Evolutionary conservation across 1,140 invertebrate genomes (phyloP), one percentile per base, ranked within the genome.

Genomic region (Rhopalosiphum maidis): DNA sequence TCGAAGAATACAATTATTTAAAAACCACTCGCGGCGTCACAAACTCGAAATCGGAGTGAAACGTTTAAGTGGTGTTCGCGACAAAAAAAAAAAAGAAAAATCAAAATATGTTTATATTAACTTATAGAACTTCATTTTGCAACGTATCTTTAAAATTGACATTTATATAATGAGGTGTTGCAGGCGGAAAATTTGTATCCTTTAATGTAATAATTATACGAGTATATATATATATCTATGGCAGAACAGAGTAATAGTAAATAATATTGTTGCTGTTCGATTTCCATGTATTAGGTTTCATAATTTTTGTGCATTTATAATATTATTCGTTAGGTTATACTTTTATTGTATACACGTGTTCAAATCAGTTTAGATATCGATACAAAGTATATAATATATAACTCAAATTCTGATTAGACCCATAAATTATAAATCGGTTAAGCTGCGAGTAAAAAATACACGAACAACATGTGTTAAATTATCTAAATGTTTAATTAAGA

Each of bases 381-480:
- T n/a, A n/a, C 1, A n/a, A 6, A n/a, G 7, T 83, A 30, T 25
- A 15, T 25, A 85, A 43, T 85, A 43, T 41, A 25, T 43, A 41
- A 9, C 25, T 41, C 22, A 43, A 43, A 43, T 86, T n/a, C 85
- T 46, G 85, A 86, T 86, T 86, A 15, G 43, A 86, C 18, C 25
- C 85, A 86, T 86, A 86, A 86, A 86, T 46, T 8, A 86, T 86
- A 46, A 2, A 46, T 85, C 35, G 25, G 3, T 35, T n/a, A 21
- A 77, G 60, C 30, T 5, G 41, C 41, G 60, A 77, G 60, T 77
- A 18, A 25, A 46, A 43, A 25, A 46, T 86, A 86, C 85, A 86
- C 41, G 83, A 86, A 43, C 83, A 86, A 86, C 85, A 86, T 15
- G 43, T 86, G 85, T 86, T 85, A 46, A 86, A 86, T 86, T 86